phyloP scores from a whole-genome alignment of 2,797 vertebrate species.

The Phoxinus dragarum region DNA sequence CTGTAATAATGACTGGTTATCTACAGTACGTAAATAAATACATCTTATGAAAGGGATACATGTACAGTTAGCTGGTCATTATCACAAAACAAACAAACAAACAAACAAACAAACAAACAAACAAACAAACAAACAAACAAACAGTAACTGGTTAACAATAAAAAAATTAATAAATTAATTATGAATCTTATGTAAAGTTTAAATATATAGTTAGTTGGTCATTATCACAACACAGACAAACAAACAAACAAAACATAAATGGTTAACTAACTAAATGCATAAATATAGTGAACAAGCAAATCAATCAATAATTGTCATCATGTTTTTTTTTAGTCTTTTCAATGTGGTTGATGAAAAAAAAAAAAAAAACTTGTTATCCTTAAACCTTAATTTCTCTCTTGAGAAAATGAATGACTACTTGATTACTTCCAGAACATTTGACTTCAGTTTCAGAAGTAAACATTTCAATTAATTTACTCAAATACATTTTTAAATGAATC shows the following conservation, averaged over 20 bases:
- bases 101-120: no score
- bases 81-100: no score
- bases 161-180: no score
- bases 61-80: no score
- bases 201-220: background rate
- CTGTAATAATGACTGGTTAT: background rate
- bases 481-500: background rate
- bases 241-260: no score
- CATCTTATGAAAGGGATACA: no score
- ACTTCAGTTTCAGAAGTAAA: background rate
- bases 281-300: background rate
- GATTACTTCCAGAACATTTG: background rate
- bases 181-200: background rate
- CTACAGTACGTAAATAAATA: background rate
- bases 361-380: no score
- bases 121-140: no score
- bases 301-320: background rate
- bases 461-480: background rate
- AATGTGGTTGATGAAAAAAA: background rate
- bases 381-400: background rate
- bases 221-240: background rate
- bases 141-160: background rate
- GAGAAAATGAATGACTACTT: background rate
- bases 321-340: background rate
- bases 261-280: no score